Evolutionary conservation across 2,113 vertebrate species (phyloP).

Genomic region (Oxyruncus cristatus): DNA sequence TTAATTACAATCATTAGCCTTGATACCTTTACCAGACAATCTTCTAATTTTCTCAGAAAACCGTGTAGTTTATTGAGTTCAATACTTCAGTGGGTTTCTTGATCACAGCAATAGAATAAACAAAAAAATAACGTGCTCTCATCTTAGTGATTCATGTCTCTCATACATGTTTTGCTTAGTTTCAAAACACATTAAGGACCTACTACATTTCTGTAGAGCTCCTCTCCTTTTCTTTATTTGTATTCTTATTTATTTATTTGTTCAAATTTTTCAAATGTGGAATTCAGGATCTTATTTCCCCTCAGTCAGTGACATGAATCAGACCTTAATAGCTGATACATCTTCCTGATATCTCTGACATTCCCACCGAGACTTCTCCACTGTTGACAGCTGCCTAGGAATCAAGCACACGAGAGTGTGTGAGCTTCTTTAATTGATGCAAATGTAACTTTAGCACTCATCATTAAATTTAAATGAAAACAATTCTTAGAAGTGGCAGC

Average conservation of each 20-base stretch:
- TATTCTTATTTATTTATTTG: background rate
- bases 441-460: background rate
- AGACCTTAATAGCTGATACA: background rate
- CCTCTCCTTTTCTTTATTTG: background rate
- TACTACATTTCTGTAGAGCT: background rate
- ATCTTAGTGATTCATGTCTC: background rate
- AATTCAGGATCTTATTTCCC: background rate
- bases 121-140: background rate
- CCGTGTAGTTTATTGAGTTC: background rate
- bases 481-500: background rate
- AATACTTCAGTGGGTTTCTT: background rate
- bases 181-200: background rate
- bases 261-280: background rate
- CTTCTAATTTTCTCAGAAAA: background rate
- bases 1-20: background rate
- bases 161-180: background rate
- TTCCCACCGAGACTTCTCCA: background rate
- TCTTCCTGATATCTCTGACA: background rate
- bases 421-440: background rate
- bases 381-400: background rate
- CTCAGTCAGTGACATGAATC: background rate
- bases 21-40: background rate
- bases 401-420: background rate
- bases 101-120: background rate
- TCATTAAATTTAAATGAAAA: background rate